Evolutionary conservation across 1,140 invertebrate species (phyloP), one percentile per base, ranked within the genome.

Genomic region (Caenorhabditis latens): DNA sequence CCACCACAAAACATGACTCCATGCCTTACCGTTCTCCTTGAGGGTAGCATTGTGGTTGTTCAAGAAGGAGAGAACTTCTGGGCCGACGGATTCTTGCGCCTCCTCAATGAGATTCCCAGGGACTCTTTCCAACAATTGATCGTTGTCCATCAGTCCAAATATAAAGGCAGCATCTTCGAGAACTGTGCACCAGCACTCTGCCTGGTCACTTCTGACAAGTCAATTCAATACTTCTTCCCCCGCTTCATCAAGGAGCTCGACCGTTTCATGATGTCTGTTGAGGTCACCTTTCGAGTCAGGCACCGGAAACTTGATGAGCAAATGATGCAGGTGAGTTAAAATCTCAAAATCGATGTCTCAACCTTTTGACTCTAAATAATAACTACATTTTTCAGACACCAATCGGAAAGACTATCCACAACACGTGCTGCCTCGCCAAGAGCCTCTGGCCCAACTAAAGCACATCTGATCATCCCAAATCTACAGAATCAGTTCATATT

Each of bases 81-180:
- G 71, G 19, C 19, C 71, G 71, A 79, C n/a, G 71, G 71, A 50
- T 79, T 79, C 21, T 50, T 79, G 71, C 43, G 71, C 19, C 71
- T 79, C 24, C n/a, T 79, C 46, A 50, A 9, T 46, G 46, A 79
- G n/a, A 11, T 79, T 7, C 0, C 2, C 1, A 1, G 43, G 0
- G 4, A 24, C 6, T 2, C 7, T 13, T 1, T 79, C 19, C 8
- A 50, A n/a, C 71, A 53, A 14, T 1, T n/a, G 2, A n/a, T 79
- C 24, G 46, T 79, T 11, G 71, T 24, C 11, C 4, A 24, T 24
- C 71, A 19, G 11, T 46, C 71, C 11, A 40, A 50, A 3, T 46
- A 79, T 14, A 79, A 79, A 46, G 71, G 53, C 19, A 53, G 46
- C 46, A 53, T 21, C 40, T 53, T 53, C 50, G n/a, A 1, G 6